Evolutionary conservation across 2,888 invertebrate species (phyloP), one percentile per base, ranked within the genome.

Genomic region (Meghimatium bilineatum): DNA sequence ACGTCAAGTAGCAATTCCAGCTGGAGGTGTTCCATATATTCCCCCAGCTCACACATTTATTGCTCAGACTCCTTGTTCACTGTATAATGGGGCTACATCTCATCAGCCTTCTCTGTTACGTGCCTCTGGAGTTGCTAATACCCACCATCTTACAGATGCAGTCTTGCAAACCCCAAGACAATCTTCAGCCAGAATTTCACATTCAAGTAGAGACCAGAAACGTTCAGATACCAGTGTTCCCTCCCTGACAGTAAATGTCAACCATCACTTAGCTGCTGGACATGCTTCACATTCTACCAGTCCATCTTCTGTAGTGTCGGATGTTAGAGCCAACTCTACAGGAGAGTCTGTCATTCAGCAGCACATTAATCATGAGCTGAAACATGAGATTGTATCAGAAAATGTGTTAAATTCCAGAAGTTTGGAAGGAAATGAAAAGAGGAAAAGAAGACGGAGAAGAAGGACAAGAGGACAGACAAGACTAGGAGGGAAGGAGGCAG

Each of bases 391-490:
- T 78, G 29, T 49, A 44, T 2, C 74, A 60, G 44, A 72, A 52
- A 23, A 78, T 49, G 36, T 66, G 20, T 32, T 32, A n/a, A 75
- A 67, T 63, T 76, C 81, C 3, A 66, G 49, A 0, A 78, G 67
- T 20, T 56, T 69, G 14, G 79, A 66, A 20, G 84, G 82, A 23
- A 83, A 86, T 56, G 78, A 66, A 32, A 80, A 56, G 84, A 86
- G 63, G 63, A 75, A 86, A 75, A 87, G 86, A 83, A 86, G 87
- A 74, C 86, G 85, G 52, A 77, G 84, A 78, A 86, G 85, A 78
- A 77, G 86, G 76, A 79, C 77, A 10, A 66, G 85, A 80, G 63
- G 80, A 60, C 78, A 81, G 82, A 44, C 72, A 26, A 69, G 78
- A 63, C 80, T 80, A 49, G 74, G 77, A 66, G 79, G 85, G 81